Conservation (phyloP, 2,797 vertebrate species). For the Peromyscus eremicus region DNA sequence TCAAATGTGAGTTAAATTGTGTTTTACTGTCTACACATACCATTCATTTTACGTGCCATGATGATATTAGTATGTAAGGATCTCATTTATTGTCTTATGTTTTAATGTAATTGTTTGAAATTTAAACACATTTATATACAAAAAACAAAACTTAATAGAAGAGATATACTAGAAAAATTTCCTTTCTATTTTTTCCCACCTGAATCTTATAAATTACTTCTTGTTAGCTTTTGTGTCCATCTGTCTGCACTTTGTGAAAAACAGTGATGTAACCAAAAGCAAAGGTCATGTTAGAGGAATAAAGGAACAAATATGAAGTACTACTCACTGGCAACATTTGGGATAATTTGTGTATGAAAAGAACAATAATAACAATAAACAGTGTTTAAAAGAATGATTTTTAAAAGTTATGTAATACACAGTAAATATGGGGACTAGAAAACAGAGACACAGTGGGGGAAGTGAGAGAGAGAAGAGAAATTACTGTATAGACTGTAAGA, state of each 20-base stretch:
- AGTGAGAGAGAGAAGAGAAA: too few relatives aligned
- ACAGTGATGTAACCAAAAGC: neutral
- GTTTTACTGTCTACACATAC: neutral
- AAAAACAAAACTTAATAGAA: constrained; percentile 19
- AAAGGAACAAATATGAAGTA: neutral
- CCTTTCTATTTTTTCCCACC: neutral
- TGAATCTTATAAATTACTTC: neutral
- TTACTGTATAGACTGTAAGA: too few relatives aligned
- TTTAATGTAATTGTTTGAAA: constrained; percentile 49
- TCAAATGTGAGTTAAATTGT: constrained; percentile 40
- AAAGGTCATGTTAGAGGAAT: neutral
- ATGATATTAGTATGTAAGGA: neutral
- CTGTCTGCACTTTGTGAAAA: neutral
- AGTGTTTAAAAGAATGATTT: too few relatives aligned
- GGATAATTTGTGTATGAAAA: too few relatives aligned
- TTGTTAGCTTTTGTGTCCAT: constrained; percentile 18
- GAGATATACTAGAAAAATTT: constrained; percentile 5
- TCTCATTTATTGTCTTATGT: neutral
- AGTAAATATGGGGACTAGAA: too few relatives aligned
- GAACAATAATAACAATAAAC: too few relatives aligned
- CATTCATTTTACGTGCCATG: neutral
- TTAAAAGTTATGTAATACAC: too few relatives aligned
- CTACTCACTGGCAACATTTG: too few relatives aligned
- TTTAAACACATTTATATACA: neutral
- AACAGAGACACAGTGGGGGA: too few relatives aligned